Evolutionary conservation across 2,888 invertebrate genomes (phyloP).

Genomic region (Unio pictorum): DNA sequence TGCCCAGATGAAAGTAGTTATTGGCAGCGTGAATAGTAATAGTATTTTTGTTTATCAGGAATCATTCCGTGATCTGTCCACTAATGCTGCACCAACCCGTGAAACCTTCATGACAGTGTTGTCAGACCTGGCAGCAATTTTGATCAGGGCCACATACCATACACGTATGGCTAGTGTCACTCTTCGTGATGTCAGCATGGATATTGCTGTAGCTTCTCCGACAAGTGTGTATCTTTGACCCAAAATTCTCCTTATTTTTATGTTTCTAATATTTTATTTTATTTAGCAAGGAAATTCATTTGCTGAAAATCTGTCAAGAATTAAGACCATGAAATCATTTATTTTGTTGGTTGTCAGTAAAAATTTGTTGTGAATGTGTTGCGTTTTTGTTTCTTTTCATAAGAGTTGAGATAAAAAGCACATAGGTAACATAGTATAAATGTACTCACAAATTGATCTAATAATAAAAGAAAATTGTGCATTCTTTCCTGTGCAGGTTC

Average conservation of each 20-base stretch:
- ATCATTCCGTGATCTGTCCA: slow-evolving; percentile 56
- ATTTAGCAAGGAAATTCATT: too few relatives aligned
- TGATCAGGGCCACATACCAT: slow-evolving; percentile 82
- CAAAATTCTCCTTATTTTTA: neutral
- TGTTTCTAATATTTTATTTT: too few relatives aligned
- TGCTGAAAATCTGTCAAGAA: too few relatives aligned
- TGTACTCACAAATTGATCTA: neutral
- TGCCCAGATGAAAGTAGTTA: too few relatives aligned
- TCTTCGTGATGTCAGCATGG: slow-evolving; percentile 59
- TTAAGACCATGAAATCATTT: too few relatives aligned
- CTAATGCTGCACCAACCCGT: slow-evolving; percentile 55
- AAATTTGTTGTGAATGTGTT: too few relatives aligned
- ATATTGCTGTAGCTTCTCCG: slow-evolving; percentile 50
- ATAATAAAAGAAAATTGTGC: neutral
- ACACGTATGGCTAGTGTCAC: slow-evolving; percentile 78
- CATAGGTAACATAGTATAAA: neutral
- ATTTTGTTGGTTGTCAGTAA: too few relatives aligned
- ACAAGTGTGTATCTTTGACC: slow-evolving; percentile 25
- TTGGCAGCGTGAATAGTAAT: neutral
- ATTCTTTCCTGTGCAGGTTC: neutral
- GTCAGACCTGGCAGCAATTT: slow-evolving; percentile 64
- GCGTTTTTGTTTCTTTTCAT: too few relatives aligned
- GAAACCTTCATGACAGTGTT: slow-evolving; percentile 64
- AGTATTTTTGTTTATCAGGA: slow-evolving; percentile 30
- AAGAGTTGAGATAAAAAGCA: too few relatives aligned